A percentile compares a stretch with the other conserved stretches of the same genome.
These are phyloP conservation scores for Epinotia demarniana DNA, from an alignment of 2,888 invertebrate genomes.

Conservation along the genomic window DNA sequence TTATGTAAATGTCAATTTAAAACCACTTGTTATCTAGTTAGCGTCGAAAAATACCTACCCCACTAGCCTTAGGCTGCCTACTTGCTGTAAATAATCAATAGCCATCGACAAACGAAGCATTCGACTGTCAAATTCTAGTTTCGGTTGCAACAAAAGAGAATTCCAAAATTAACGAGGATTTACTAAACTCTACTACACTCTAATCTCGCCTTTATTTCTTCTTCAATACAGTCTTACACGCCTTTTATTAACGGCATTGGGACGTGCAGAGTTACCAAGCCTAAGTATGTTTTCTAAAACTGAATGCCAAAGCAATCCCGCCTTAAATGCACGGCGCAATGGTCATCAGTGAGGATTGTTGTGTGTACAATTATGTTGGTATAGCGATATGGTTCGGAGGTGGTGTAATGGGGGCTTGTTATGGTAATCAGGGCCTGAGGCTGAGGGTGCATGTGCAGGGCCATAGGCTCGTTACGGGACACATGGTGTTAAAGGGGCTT, in stretches of 20 bases:
- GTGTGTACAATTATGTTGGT: constrained; percentile 47
- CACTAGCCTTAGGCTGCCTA: constrained; percentile 77
- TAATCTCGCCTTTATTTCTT: constrained; percentile 49
- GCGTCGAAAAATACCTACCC: constrained; percentile 82
- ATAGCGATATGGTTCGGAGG: constrained; percentile 53
- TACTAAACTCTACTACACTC: constrained; percentile 4
- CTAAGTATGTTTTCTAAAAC: constrained; percentile 3
- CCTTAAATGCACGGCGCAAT: background rate
- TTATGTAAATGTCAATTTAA: constrained; percentile 84
- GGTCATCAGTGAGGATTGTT: background rate
- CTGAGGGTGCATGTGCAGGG: constrained; percentile 64
- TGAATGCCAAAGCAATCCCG: background rate
- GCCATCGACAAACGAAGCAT: constrained; percentile 84
- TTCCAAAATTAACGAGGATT: constrained; percentile 51
- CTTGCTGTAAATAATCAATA: constrained; percentile 79
- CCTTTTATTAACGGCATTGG: constrained; percentile 1
- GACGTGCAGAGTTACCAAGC: background rate
- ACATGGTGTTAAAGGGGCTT: constrained; percentile 49
- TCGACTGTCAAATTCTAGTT: constrained; percentile 83
- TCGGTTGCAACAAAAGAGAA: constrained; percentile 69
- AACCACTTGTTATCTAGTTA: constrained; percentile 85
- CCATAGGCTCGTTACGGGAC: constrained; percentile 65
- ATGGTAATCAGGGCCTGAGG: constrained; percentile 80
- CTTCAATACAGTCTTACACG: background rate
- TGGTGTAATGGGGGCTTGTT: constrained; percentile 82